A percentile compares a stretch with the other conserved stretches of the same genome.
Evolutionary conservation across 2,888 invertebrate genomes (phyloP).

Genomic region (Cerceris ruficornis): DNA sequence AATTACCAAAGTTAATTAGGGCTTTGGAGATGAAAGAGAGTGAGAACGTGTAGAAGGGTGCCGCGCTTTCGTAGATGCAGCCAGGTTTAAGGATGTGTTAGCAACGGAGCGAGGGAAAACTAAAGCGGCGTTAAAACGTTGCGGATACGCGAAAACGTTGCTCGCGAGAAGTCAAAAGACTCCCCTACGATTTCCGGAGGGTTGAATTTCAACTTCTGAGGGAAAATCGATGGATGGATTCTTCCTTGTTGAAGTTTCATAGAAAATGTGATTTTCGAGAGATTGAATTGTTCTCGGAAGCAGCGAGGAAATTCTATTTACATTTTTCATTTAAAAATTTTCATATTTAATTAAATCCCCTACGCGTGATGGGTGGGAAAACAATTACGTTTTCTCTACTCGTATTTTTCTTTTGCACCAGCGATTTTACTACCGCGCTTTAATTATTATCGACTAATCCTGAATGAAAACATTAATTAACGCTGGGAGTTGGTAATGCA

Average conservation of each 20-base stretch:
- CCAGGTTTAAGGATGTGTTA: slow-evolving; percentile 60
- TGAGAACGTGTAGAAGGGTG: slow-evolving; percentile 29
- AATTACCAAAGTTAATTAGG: slow-evolving; percentile 75
- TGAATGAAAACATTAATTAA: neutral
- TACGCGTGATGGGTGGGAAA: neutral
- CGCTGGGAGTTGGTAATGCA: neutral
- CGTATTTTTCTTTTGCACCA: no score
- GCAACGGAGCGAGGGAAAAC: slow-evolving; percentile 32
- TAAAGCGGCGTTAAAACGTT: slow-evolving; percentile 48
- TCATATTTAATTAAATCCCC: neutral
- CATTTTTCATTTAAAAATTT: neutral
- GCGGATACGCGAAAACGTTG: slow-evolving; percentile 21
- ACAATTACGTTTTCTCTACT: neutral
- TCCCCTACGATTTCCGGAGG: no score
- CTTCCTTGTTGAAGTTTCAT: no score
- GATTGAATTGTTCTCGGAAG: neutral
- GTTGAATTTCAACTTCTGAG: no score
- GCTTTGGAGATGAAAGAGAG: slow-evolving; percentile 70
- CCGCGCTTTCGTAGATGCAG: slow-evolving; percentile 17
- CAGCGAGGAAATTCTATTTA: neutral
- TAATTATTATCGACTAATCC: neutral
- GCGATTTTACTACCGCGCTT: neutral
- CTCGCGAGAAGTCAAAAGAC: slow-evolving; percentile 8
- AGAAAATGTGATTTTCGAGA: slow-evolving; percentile 6
- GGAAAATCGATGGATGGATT: no score